Conservation (phyloP, 2,113 vertebrate genomes). For the Rynchops niger region DNA sequence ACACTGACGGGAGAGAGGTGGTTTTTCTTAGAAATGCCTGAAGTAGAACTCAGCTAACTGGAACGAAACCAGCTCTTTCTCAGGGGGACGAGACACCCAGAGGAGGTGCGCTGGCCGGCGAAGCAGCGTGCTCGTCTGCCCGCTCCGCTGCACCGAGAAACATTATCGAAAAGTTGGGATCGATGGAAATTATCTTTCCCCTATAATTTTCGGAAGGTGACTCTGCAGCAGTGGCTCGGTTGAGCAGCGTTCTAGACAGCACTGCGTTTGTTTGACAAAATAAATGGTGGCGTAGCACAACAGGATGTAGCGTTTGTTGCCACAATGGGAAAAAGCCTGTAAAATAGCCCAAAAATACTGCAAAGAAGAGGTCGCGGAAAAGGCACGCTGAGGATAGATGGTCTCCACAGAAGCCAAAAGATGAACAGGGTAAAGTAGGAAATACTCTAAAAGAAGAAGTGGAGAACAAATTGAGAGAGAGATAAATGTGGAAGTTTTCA, state of each 20-base stretch:
- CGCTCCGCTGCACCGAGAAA: neutral
- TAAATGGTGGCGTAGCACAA: neutral
- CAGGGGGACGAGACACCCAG: accelerated
- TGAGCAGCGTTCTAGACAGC: neutral
- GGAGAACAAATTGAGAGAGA: neutral
- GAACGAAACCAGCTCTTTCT: neutral
- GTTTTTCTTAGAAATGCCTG: neutral
- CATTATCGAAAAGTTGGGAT: neutral
- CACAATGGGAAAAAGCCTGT: neutral
- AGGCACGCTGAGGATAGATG: neutral
- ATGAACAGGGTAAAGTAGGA: neutral
- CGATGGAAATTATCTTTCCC: neutral
- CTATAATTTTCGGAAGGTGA: neutral
- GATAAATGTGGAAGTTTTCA: neutral
- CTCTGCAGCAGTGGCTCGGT: neutral
- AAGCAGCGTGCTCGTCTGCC: accelerated
- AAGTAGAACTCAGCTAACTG: neutral
- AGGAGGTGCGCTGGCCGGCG: neutral
- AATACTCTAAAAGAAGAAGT: neutral
- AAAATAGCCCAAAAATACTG: neutral
- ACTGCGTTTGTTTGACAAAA: neutral
- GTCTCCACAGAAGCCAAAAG: neutral
- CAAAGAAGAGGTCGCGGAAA: neutral
- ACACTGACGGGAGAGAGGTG: neutral
- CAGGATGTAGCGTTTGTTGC: neutral